Percentiles rank a stretch among this genome's conserved stretches.
phyloP scores from a whole-genome alignment of 2,797 vertebrate species.

The Molossus alvarezi region DNA sequence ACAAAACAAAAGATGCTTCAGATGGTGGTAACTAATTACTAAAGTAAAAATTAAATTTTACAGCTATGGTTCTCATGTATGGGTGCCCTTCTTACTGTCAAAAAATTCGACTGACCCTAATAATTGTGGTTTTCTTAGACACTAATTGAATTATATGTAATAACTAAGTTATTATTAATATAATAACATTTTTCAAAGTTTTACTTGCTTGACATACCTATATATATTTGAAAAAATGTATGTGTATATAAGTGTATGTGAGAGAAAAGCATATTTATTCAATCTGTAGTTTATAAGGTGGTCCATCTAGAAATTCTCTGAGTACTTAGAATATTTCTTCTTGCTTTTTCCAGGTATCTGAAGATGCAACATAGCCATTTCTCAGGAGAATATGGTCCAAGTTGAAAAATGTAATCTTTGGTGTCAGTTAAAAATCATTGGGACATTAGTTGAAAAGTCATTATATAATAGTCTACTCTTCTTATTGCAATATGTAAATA shows the following conservation, averaged over 20 bases:
- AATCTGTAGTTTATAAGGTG: not conserved
- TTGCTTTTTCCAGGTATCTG: not conserved
- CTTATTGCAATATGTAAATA: not conserved
- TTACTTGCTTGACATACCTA: not conserved
- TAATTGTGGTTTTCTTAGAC: not conserved
- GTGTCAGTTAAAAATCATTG: not conserved
- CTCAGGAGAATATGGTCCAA: not conserved
- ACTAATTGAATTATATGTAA: not conserved
- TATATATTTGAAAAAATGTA: not conserved
- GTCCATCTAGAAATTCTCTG: constrained; percentile 12
- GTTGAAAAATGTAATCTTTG: not conserved
- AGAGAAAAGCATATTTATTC: not conserved
- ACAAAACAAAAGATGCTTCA: not conserved
- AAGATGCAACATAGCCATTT: not conserved
- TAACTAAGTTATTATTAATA: not conserved
- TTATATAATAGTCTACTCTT: not conserved
- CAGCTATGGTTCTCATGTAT: not conserved
- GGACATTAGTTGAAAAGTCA: not conserved
- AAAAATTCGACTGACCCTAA: not conserved
- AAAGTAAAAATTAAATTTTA: constrained; percentile 25
- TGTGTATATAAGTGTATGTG: not conserved
- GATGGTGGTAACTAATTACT: not conserved
- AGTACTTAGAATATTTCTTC: constrained; percentile 4
- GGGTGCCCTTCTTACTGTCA: not conserved
- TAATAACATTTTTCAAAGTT: not conserved